Conservation (phyloP, 2,888 invertebrate species). For the Conomelus anceps region DNA sequence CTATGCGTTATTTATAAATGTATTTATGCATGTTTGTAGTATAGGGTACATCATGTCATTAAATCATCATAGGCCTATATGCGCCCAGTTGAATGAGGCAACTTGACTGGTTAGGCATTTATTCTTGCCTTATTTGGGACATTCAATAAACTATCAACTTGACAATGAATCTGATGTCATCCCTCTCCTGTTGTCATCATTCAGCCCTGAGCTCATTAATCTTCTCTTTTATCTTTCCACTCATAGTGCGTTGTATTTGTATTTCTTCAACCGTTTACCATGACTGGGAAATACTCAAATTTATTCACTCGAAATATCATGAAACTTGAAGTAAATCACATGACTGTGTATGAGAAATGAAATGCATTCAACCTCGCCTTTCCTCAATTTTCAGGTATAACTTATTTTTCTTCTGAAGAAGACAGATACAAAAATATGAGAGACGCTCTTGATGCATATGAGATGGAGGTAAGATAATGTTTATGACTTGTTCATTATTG, state of each 20-base stretch:
- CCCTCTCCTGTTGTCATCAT: background rate
- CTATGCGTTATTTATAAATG: background rate
- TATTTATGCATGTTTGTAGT: background rate
- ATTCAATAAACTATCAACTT: background rate
- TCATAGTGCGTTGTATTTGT: background rate
- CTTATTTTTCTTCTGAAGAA: conserved; percentile 26
- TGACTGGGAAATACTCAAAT: too few species aligned
- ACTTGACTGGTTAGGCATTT: background rate
- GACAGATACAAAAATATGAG: conserved; percentile 32
- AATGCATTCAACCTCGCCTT: too few species aligned
- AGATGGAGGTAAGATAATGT: conserved; percentile 30
- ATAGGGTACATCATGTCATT: background rate
- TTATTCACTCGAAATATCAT: too few species aligned
- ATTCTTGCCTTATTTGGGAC: background rate
- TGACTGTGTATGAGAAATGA: too few species aligned
- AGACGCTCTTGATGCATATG: conserved; percentile 31
- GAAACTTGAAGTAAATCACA: too few species aligned
- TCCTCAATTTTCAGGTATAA: conserved; percentile 3
- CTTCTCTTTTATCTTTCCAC: background rate
- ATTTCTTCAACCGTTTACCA: too few species aligned
- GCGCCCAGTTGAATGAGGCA: background rate
- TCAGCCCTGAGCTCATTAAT: background rate
- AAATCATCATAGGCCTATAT: too few species aligned
- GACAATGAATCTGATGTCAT: background rate
- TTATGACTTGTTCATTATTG: background rate